Conservation (phyloP, 2,888 invertebrate species). For the Acrobasis consociella region DNA sequence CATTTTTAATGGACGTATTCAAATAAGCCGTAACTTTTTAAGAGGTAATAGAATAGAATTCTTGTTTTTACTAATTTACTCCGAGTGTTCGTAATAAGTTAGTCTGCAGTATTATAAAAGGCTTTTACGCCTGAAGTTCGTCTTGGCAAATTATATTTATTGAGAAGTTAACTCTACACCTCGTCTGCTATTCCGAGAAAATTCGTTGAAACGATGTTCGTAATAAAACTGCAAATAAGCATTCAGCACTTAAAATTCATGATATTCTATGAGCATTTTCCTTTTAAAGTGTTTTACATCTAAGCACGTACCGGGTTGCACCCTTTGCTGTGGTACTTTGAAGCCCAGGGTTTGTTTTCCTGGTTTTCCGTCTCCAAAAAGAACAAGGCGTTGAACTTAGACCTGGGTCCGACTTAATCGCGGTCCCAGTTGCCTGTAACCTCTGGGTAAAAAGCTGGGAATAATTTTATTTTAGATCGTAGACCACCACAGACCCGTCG, state of each 20-base stretch:
- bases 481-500: no score
- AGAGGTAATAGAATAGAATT: conserved; percentile 26
- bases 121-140: conserved; percentile 21
- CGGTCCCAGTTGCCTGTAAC: no score
- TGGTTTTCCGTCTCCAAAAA: no score
- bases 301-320: no score
- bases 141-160: conserved; percentile 22
- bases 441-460: no score
- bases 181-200: not conserved
- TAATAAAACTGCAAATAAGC: not conserved
- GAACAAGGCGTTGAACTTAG: no score
- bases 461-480: no score
- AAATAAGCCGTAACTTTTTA: conserved; percentile 26
- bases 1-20: conserved; percentile 25
- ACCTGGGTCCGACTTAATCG: no score
- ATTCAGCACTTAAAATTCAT: not conserved
- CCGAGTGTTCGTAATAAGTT: conserved; percentile 23
- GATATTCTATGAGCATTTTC: no score
- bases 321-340: no score
- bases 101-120: conserved; percentile 22
- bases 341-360: no score
- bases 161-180: conserved; percentile 12
- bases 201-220: not conserved
- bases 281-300: no score
- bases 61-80: conserved; percentile 26